A percentile compares a stretch with the other conserved stretches of the same genome.
phyloP scores from a whole-genome alignment of 92 coral and sea anemone genomes.

The Umimayanthus chanpuru region DNA sequence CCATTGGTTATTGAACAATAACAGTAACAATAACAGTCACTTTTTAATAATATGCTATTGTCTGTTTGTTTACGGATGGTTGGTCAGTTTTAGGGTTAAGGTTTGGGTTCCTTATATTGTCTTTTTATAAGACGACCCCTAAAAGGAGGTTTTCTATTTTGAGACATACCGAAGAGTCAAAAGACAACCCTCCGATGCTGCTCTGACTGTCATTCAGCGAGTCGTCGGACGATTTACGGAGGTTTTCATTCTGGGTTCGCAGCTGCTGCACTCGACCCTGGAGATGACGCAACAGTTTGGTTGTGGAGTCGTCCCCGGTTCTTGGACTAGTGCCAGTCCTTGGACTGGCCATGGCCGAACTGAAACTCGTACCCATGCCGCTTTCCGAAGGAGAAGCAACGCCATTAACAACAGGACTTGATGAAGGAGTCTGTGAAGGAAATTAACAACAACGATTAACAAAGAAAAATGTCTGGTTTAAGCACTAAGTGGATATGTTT shows the following conservation, averaged over 20 bases:
- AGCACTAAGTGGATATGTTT: no score
- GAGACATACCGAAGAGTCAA: constrained; percentile 56
- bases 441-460: neutral
- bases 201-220: constrained; percentile 84
- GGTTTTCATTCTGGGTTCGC: constrained; percentile 93
- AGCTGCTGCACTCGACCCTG: constrained; percentile 97
- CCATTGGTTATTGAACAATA: no score
- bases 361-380: constrained; percentile 85
- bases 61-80: no score
- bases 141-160: neutral
- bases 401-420: constrained; percentile 87
- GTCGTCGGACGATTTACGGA: constrained; percentile 81
- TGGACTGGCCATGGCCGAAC: constrained; percentile 80
- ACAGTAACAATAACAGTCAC: no score
- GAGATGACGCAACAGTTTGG: constrained; percentile 91
- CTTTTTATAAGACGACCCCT: no score
- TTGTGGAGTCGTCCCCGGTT: constrained; percentile 72
- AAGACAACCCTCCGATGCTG: constrained; percentile 63
- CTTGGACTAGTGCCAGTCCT: constrained; percentile 68
- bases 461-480: neutral
- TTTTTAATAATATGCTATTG: no score
- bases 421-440: constrained; percentile 61
- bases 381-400: constrained; percentile 72
- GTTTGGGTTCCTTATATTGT: no score
- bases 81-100: no score